Evolutionary conservation across 2,113 vertebrate species (phyloP).

Genomic region (Tragelaphus strepsiceros): DNA sequence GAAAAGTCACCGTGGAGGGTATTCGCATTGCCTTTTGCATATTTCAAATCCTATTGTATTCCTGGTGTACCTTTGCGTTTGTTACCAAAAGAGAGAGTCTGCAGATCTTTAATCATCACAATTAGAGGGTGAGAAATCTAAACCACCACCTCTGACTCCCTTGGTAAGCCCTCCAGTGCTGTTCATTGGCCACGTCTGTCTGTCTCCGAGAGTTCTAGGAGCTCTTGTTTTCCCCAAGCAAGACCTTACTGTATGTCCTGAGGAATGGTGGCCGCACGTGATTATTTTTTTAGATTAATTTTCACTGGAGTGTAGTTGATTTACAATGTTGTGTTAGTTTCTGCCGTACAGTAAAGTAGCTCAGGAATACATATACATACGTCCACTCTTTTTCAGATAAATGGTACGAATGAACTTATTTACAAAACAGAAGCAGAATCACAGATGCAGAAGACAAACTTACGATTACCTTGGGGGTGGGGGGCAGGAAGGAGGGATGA

Average conservation of each 20-base stretch:
- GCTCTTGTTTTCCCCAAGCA: neutral
- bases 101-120: neutral
- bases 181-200: neutral
- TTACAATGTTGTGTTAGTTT: neutral
- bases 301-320: neutral
- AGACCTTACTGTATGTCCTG: neutral
- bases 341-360: neutral
- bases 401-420: neutral
- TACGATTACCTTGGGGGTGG: accelerated
- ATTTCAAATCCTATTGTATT: neutral
- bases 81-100: neutral
- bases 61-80: neutral
- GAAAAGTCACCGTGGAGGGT: constrained; percentile 18
- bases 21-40: neutral
- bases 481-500: neutral
- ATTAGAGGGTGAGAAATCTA: neutral
- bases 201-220: neutral
- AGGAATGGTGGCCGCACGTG: neutral
- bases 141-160: neutral
- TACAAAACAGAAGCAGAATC: neutral
- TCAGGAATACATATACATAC: neutral
- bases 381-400: neutral
- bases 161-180: neutral
- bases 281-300: neutral
- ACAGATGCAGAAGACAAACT: neutral